Percentiles rank a stretch among this genome's conserved stretches.
Evolutionary conservation across 1,140 invertebrate genomes (phyloP).

Genomic region (Trachelipus rathkii): DNA sequence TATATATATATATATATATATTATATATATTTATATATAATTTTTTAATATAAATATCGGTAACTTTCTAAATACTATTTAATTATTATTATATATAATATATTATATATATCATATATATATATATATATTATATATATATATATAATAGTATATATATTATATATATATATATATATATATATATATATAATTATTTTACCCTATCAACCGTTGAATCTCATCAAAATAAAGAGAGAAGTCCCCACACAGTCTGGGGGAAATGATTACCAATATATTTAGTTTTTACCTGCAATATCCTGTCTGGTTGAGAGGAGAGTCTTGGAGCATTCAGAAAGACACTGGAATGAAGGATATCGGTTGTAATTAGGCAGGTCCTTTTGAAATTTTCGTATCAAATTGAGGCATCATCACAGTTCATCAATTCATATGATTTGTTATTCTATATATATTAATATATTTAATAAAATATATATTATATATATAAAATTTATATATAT

Average conservation of each 20-base stretch:
- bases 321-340: slow-evolving; percentile 91
- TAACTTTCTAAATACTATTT: no score
- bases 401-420: slow-evolving; percentile 88
- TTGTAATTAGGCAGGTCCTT: slow-evolving; percentile 75
- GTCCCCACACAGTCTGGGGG: neutral
- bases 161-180: no score
- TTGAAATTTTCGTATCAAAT: slow-evolving; percentile 77
- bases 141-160: no score
- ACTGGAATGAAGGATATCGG: slow-evolving; percentile 97
- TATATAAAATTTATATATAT: slow-evolving; percentile 13
- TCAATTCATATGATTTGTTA: slow-evolving; percentile 64
- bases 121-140: no score
- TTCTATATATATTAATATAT: slow-evolving; percentile 53
- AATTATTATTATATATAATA: no score
- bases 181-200: no score
- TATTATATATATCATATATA: no score
- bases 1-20: no score
- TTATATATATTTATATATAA: no score
- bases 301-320: slow-evolving; percentile 89
- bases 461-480: slow-evolving; percentile 10
- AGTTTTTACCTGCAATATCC: slow-evolving; percentile 65
- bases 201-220: no score
- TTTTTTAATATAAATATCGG: no score
- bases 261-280: slow-evolving; percentile 42
- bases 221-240: no score